A percentile compares a stretch with the other conserved stretches of the same genome.
Evolutionary conservation across 2,113 vertebrate genomes (phyloP).

Genomic region (human): GRCh38 chr13:64250501-64251000

Average conservation of each 20-base stretch:
- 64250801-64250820: neutral
- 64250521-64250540: neutral
- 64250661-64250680: neutral
- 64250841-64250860: neutral
- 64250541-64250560: neutral
- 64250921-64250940: no score
- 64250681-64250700: neutral
- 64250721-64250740: neutral
- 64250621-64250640: neutral
- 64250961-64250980: neutral
- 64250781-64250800: neutral
- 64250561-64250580: neutral
- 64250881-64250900: neutral
- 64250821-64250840: neutral
- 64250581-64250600: neutral
- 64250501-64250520: neutral
- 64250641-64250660: neutral
- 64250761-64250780: neutral
- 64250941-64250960: neutral
- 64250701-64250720: neutral
- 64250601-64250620: neutral
- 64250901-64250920: no score
- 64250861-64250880: neutral
- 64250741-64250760: neutral
- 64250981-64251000: neutral